Base-by-base conservation (phyloP, 2,797 vertebrate genomes). In the Halcyon leucocephala region DNA sequence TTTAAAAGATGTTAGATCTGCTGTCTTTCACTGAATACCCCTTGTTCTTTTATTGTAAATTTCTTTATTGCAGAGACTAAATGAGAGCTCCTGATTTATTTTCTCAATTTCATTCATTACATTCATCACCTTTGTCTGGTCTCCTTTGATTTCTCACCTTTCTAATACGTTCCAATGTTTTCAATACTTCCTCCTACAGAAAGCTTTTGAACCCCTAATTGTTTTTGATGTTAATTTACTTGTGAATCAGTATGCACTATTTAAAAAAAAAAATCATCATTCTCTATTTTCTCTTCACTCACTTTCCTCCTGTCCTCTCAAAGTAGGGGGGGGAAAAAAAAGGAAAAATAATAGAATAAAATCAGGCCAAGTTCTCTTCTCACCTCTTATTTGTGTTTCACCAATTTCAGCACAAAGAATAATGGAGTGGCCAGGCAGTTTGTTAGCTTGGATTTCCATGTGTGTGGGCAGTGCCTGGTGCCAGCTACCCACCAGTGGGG, bases 91-190 rank as follows among this genome's bases (percentile, higher is more conserved):
- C 35, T 35, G 35, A 35, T 35, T 35, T 35, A 35, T 35, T 35
- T 35, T 35, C 35, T 35, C 35, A 35, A 35, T 35, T 9, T 35
- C 8, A 35, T 35, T 35, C 35, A 35, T 35, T 35, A 35, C 35
- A 35, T 35, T 35, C 35, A 35, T 35, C 35, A 35, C 35, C 35
- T 35, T 35, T 35, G 82, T 70, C 67, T 92, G 14, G 10, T 81
- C 16, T 74, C 61, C 42, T 86, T 86, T 91, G 62, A 76, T 82
- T 91, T 76, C 42, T 86, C 54, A 81, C 37, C 46, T 76, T 87
- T 83, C 49, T 54, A 64, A 52, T 46, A 90, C 54, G 33, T 83
- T 71, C 8, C 28, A 81, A 1, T 60, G n/a, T 69, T 93, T 88
- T 79, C 85, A 61, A 33, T 72, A 69, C 7, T 65, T 87, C 19